phyloP scores from a whole-genome alignment of 2,113 vertebrate genomes.

The Mobula hypostoma region DNA sequence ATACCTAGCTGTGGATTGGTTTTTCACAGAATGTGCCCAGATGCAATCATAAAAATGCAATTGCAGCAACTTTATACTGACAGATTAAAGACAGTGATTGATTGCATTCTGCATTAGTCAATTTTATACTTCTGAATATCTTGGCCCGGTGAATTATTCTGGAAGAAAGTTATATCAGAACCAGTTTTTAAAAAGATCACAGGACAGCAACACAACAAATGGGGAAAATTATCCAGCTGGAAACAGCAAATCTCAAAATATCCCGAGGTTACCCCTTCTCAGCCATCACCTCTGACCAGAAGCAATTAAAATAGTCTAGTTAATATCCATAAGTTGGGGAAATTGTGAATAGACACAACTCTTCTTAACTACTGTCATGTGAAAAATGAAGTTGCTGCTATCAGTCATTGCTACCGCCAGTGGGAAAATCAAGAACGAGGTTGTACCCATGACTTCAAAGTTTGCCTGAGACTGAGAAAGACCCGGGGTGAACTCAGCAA shows the following conservation, averaged over 20 bases:
- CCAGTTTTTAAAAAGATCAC: neutral
- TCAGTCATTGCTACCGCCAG: neutral
- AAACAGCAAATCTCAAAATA: neutral
- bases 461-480: neutral
- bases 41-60: neutral
- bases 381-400: neutral
- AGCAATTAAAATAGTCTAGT: neutral
- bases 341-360: neutral
- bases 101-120: neutral
- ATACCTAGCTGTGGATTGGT: neutral
- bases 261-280: neutral
- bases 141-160: neutral
- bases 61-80: neutral
- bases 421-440: neutral
- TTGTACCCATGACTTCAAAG: slow-evolving; percentile 20
- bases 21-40: neutral
- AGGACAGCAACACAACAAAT: neutral
- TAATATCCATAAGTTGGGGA: neutral
- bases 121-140: neutral
- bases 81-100: neutral
- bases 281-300: neutral
- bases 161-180: neutral
- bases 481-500: neutral
- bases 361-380: neutral
- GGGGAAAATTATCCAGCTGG: neutral